Evolutionary conservation across 2,888 invertebrate species (phyloP), one percentile per base, ranked within the genome.

Genomic region (Leistus spinibarbis): DNA sequence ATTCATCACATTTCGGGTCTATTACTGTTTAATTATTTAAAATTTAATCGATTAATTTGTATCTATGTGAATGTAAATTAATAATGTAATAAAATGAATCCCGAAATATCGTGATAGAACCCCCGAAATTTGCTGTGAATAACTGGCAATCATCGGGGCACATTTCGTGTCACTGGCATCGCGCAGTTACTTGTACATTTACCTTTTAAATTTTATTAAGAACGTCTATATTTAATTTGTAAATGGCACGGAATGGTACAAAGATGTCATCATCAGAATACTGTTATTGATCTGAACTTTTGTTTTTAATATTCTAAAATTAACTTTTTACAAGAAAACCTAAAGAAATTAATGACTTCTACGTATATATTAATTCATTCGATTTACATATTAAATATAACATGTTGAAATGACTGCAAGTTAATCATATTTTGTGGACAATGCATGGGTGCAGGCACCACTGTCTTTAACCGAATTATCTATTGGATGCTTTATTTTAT

Each of bases 171-270:
- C 57, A 57, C 16, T 7, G 19, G 4, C 60, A 19, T 10, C 17
- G 20, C 16, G 60, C 60, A 22, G 60, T 60, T 60, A 60, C 60
- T 20, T 60, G 60, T 60, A 20, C 19, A 60, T 20, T 60, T 19
- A 3, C 19, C 13, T 60, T 19, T 20, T 19, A 60, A 22, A 60
- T 9, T 16, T 10, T 60, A 60, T 60, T 19, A 60, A 24, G 20
- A 23, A 22, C 63, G 24, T 71, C 71, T 71, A 71, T 71, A 71
- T 71, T 71, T 71, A 71, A 71, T 71, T 71, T 71, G 71, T 20
- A 23, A 63, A 60, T 17, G 71, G 71, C 64, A 71, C 71, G n/a
- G 71, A 71, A 71, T 71, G 71, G 71, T 71, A 71, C 71, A 54
- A 57, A 69, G 54, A 71, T 71, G 71, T 71, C 71, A 71, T 71